Evolutionary conservation across 2,888 invertebrate genomes (phyloP), one percentile per base, ranked within the genome.

Genomic region (Rosalia funebris): DNA sequence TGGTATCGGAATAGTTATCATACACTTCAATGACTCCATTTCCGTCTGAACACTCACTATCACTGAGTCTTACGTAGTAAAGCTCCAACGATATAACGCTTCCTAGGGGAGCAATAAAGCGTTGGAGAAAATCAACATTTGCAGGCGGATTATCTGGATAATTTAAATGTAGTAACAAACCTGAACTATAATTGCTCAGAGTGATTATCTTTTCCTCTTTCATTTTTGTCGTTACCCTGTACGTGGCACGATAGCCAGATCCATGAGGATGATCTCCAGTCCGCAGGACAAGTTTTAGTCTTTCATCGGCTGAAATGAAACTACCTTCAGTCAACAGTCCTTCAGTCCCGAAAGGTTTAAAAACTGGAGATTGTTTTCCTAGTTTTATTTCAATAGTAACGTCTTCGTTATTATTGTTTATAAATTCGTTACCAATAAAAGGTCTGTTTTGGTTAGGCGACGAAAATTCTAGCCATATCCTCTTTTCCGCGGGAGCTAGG

Each of bases 1-100:
- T 90, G 68, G 82, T 83, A 71, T 90, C 90, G 0, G 89, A 87
- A 79, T 91, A 91, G 77, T 87, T 88, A 78, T 91, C 91, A 69
- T 82, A 84, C 12, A 83, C 77, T 73, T 82, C 81, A 12, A 82
- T 74, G 7, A 74, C 25, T 10, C 74, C 73, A 46, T 69, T 57
- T 16, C 66, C 67, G 39, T 72, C 68, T 1, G 55, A 10, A 60
- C 79, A 79, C 66, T 79, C 80, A 32, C 76, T 77, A 39, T 83
- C 81, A 56, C 78, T 80, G 44, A 84, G 79, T 57, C 81, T 81
- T 11, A 85, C 81, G 57, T 82, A 80, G 70, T 83, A 81, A 20
- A 86, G 68, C 68, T 84, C 84, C 37, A 87, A 72, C 16, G 83
- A 81, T 59, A 86, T 84, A 32, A 81, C 78, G 65, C 83, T 78